These are phyloP conservation scores for Penelope pileata DNA, from an alignment of 2,113 vertebrate genomes.

Conservation along the genomic window DNA sequence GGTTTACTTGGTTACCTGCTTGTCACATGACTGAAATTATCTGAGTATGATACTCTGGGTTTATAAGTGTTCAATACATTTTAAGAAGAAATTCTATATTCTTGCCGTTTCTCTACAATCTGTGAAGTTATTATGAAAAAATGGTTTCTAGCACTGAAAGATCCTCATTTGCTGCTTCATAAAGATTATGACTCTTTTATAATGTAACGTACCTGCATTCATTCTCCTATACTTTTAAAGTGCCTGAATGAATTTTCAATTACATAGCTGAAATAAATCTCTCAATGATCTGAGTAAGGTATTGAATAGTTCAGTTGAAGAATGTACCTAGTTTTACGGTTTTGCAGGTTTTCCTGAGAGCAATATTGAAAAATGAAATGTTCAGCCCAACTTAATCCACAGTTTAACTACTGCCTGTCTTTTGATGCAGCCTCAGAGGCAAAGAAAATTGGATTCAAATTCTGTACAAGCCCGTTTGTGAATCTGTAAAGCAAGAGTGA, in stretches of 20 bases:
- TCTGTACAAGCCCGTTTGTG: background rate
- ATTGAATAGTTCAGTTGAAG: background rate
- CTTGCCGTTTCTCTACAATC: background rate
- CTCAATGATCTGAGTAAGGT: background rate
- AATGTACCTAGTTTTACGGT: background rate
- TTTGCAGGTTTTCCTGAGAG: background rate
- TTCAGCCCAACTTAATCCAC: background rate
- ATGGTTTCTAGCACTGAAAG: background rate
- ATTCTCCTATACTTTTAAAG: background rate
- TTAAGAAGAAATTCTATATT: background rate
- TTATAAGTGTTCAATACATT: background rate
- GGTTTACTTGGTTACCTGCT: background rate
- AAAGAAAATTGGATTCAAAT: background rate
- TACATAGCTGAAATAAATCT: background rate
- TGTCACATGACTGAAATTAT: background rate
- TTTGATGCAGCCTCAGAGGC: background rate
- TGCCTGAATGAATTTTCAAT: background rate
- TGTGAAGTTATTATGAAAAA: background rate
- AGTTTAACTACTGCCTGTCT: background rate
- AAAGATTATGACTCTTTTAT: background rate
- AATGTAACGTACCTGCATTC: background rate
- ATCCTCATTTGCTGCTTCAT: background rate
- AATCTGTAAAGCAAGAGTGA: background rate
- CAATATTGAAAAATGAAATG: background rate
- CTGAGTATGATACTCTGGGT: background rate